Evolutionary conservation across 2,888 invertebrate species (phyloP).

Genomic region (Bruchidius siliquastri): DNA sequence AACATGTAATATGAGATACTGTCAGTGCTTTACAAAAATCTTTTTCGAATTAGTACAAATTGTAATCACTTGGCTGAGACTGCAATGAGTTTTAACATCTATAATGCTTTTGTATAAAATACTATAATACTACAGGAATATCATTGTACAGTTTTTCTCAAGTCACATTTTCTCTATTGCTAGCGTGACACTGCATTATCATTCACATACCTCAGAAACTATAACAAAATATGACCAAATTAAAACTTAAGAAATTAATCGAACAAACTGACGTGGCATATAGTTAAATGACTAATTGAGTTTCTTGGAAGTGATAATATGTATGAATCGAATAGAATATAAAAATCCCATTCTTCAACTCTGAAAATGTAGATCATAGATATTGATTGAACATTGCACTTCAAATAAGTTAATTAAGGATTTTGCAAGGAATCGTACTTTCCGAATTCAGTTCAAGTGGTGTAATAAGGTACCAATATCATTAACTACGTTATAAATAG

Average conservation of each 20-base stretch:
- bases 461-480: too few species aligned
- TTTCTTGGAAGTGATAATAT: too few species aligned
- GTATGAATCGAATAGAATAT: too few species aligned
- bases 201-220: background rate
- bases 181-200: background rate
- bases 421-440: too few species aligned
- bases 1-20: too few species aligned
- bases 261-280: background rate
- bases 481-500: too few species aligned
- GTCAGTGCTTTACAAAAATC: background rate
- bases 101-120: conserved; percentile 1
- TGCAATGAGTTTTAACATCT: background rate
- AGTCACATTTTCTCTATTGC: conserved; percentile 11
- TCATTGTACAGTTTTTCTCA: conserved; percentile 11
- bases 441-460: too few species aligned
- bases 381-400: too few species aligned
- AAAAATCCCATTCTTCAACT: too few species aligned
- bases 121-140: background rate
- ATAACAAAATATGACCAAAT: conserved; percentile 6
- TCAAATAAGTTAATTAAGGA: too few species aligned
- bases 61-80: background rate
- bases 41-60: background rate
- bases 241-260: background rate
- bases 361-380: too few species aligned
- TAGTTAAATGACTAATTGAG: background rate